Percentiles rank a stretch among this genome's conserved stretches.
These are phyloP conservation scores for Amblyraja radiata DNA, from an alignment of 2,797 vertebrate species.

Conservation along the genomic window DNA sequence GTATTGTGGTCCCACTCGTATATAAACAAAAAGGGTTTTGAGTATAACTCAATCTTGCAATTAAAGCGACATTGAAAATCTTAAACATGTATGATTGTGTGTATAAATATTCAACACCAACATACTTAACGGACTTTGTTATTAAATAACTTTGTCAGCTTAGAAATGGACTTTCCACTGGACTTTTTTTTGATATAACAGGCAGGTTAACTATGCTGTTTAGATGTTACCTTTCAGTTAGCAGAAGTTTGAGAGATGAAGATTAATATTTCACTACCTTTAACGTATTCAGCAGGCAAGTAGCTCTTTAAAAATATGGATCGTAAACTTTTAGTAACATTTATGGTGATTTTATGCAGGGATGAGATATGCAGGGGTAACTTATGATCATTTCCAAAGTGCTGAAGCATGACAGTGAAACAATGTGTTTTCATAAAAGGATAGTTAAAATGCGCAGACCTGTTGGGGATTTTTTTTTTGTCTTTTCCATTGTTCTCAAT, in stretches of 20 bases:
- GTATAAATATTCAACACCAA: background rate
- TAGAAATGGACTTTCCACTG: background rate
- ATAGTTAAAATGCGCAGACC: background rate
- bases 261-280: conserved; percentile 4
- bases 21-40: background rate
- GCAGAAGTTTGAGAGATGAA: background rate
- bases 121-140: background rate
- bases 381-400: too few relatives aligned
- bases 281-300: background rate
- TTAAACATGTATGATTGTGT: background rate
- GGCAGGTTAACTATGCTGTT: background rate
- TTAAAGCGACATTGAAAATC: background rate
- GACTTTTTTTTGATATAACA: background rate
- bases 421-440: background rate
- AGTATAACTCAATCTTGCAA: background rate
- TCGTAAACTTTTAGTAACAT: background rate
- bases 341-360: background rate
- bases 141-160: background rate
- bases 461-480: background rate
- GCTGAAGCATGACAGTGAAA: too few relatives aligned
- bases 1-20: background rate
- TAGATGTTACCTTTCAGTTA: background rate
- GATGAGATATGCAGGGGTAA: background rate
- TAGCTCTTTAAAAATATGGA: background rate
- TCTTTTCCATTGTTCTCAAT: too few relatives aligned